A percentile compares a stretch with the other conserved stretches of the same genome.
phyloP scores from a whole-genome alignment of 2,113 vertebrate genomes.

The Trogon surrucura region DNA sequence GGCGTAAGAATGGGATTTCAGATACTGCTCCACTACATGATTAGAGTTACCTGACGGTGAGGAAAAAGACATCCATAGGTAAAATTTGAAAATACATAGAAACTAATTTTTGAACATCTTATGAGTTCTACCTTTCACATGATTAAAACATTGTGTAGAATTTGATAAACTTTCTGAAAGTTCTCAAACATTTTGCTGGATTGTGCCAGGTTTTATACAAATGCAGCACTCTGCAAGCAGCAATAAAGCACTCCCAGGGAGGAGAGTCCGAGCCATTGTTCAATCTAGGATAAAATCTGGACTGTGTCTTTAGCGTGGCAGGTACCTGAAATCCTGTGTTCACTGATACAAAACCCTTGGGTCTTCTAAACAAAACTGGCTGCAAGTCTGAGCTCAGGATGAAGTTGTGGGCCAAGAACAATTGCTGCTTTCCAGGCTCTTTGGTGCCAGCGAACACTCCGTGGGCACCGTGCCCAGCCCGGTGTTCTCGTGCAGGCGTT shows the following conservation, averaged over 20 bases:
- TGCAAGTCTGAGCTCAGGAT: neutral
- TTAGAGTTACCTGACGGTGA: neutral
- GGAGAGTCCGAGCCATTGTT: neutral
- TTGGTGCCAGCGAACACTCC: neutral
- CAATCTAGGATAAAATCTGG: neutral
- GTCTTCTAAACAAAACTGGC: constrained; percentile 19
- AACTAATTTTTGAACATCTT: neutral
- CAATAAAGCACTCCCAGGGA: neutral
- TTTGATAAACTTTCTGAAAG: neutral
- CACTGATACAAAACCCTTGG: neutral
- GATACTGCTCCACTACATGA: neutral
- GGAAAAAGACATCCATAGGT: neutral
- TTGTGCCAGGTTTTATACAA: neutral
- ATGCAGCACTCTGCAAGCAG: neutral
- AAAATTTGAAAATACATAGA: neutral
- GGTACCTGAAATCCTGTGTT: neutral
- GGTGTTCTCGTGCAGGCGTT: neutral
- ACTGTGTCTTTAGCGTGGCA: neutral
- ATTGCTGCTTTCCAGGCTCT: constrained; percentile 7
- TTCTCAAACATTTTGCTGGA: neutral
- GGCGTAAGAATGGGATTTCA: neutral
- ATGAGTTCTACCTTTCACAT: neutral
- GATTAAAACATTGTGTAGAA: neutral
- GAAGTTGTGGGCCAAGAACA: constrained; percentile 25
- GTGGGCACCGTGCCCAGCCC: neutral